These are phyloP conservation scores for Glareola pratincola DNA, from an alignment of 2,113 vertebrate species.

Conservation along the genomic window DNA sequence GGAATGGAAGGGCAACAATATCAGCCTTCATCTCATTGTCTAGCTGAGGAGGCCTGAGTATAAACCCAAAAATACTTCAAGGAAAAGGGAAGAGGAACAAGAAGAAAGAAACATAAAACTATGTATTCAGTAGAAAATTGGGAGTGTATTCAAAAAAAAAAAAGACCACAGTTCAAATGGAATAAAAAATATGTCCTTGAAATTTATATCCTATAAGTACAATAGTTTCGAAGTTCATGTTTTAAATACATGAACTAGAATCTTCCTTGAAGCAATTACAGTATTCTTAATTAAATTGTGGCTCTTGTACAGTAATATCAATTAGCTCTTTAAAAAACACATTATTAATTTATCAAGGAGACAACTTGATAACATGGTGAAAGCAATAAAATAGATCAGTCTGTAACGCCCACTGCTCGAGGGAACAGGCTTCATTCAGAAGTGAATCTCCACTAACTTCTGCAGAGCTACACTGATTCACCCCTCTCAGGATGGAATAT, in stretches of 20 bases:
- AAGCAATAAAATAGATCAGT: slow-evolving; percentile 8
- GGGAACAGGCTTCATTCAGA: background rate
- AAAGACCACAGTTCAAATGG: background rate
- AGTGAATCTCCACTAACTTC: background rate
- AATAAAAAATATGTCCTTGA: background rate
- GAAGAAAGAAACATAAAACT: background rate
- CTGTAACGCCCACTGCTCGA: background rate
- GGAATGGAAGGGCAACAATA: background rate
- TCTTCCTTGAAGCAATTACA: slow-evolving; percentile 7
- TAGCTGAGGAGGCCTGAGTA: background rate
- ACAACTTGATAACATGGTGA: background rate
- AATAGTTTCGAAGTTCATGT: background rate
- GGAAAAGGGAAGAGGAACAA: background rate
- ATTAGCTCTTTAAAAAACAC: slow-evolving; percentile 29
- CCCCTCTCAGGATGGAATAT: background rate
- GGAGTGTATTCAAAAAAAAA: background rate
- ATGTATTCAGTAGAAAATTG: background rate
- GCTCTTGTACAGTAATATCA: background rate
- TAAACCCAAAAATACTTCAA: background rate
- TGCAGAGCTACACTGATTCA: background rate
- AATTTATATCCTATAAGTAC: background rate
- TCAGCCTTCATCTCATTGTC: background rate
- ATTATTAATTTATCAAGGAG: slow-evolving; percentile 49
- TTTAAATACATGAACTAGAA: slow-evolving; percentile 1
- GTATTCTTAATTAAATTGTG: slow-evolving; percentile 24